Evolutionary conservation across 2,113 vertebrate species (phyloP), one percentile per base, ranked within the genome.

Genomic region (Engystomops pustulosus): DNA sequence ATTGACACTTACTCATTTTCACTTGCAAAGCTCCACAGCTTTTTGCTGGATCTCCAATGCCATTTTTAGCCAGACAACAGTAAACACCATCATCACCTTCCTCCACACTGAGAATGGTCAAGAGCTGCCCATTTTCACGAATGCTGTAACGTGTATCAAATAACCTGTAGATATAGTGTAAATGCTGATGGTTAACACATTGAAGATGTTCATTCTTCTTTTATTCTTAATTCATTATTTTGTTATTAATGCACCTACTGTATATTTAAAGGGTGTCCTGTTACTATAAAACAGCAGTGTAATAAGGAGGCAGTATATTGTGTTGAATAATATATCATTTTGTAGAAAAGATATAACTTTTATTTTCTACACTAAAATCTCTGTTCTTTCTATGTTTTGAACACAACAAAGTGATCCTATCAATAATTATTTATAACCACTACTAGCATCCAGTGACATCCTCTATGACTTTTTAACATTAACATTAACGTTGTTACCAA

Each of bases 21-120:
- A 99, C 95, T 91, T 99, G 98, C 65, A 99, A 93, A 4, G 98
- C 98, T 3, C 97, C 98, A 15, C 98, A 99, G 80, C 96, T 99
- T 90, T 97, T 96, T 0, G 93, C 96, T 0, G 96, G 89, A 0
- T 93, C 92, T 82, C 97, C 97, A 1, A 98, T 89, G 0, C 97
- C 96, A 0, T 99, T 99, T 36, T 93, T 94, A 4, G 97, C 97
- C 0, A 91, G 88, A 88, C 98, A 99, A 89, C 98, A 99, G 87
- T 99, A 99, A 69, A 98, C 94, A 9, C 97, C 98, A 0, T 95
- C 97, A 0, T 99, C 98, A 0, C 92, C 93, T 83, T 99, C 97
- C 85, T 95, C 95, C 68, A 96, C 96, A 0, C 94, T 96, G 86
- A 97, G 90, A 89, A 99, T 95, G 87, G 95, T 93, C 69, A 99